phyloP scores from a whole-genome alignment of 2,113 vertebrate genomes.

The Pelmatolapia mariae region DNA sequence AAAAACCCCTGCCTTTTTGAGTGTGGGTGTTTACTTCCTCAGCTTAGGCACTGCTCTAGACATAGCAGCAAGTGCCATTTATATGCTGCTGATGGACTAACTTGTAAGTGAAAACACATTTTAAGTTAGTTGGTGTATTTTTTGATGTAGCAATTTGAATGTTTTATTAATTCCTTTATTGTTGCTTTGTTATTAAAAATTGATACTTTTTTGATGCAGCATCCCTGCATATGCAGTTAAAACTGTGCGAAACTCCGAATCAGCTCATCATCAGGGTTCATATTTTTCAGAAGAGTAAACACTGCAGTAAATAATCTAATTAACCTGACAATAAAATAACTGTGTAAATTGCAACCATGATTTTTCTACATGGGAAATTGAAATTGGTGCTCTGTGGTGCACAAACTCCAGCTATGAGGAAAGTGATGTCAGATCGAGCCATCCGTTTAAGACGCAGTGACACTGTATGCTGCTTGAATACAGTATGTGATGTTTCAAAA shows the following conservation, averaged over 20 bases:
- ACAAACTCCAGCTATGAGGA: background rate
- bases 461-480: background rate
- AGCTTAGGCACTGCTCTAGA: background rate
- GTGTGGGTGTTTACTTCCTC: conserved; percentile 50
- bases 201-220: background rate
- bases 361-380: background rate
- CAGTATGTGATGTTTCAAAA: background rate
- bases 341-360: background rate
- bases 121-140: background rate
- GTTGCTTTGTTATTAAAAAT: background rate
- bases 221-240: background rate
- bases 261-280: background rate
- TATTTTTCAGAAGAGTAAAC: background rate
- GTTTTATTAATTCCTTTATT: background rate
- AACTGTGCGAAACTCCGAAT: background rate
- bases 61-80: background rate
- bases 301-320: background rate
- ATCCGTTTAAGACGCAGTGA: background rate
- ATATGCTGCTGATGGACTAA: background rate
- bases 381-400: background rate
- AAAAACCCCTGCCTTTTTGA: conserved; percentile 36
- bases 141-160: background rate
- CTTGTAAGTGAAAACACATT: background rate
- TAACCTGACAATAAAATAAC: background rate
- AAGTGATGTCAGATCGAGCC: background rate